Evolutionary conservation across 2,113 vertebrate genomes (phyloP).

Genomic region (Cyphomyrus discorhynchus): DNA sequence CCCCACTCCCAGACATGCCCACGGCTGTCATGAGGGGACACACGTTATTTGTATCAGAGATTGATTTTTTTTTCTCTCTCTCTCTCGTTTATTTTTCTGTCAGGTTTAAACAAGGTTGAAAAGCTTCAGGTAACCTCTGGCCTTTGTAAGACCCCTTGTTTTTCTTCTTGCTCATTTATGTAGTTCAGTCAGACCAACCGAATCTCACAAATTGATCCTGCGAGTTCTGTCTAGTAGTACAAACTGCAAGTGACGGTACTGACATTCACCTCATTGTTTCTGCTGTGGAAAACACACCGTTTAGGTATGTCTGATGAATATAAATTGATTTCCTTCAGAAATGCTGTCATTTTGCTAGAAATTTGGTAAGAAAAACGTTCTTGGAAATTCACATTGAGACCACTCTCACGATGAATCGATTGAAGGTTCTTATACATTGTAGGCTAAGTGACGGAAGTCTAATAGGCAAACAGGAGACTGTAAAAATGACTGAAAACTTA

Average conservation of each 20-base stretch:
- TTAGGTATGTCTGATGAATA: not conserved
- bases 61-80: slow-evolving; percentile 31
- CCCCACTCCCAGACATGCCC: slow-evolving; percentile 28
- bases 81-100: slow-evolving; percentile 13
- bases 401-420: not conserved
- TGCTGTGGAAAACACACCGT: not conserved
- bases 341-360: not conserved
- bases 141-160: slow-evolving; percentile 13
- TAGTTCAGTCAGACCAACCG: slow-evolving; percentile 5
- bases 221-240: not conserved
- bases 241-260: not conserved
- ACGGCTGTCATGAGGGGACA: slow-evolving; percentile 45
- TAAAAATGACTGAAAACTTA: not conserved
- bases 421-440: not conserved
- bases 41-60: slow-evolving; percentile 38
- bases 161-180: slow-evolving; percentile 13
- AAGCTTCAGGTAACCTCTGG: slow-evolving; percentile 18
- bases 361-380: not conserved
- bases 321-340: not conserved
- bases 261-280: not conserved
- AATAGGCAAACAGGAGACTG: not conserved
- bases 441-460: not conserved
- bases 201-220: slow-evolving; percentile 20
- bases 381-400: not conserved
- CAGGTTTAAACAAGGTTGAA: slow-evolving; percentile 43